Percentiles rank a stretch among this genome's conserved stretches.
phyloP scores from a whole-genome alignment of 2,888 invertebrate genomes.

The Argyresthia goedartella region DNA sequence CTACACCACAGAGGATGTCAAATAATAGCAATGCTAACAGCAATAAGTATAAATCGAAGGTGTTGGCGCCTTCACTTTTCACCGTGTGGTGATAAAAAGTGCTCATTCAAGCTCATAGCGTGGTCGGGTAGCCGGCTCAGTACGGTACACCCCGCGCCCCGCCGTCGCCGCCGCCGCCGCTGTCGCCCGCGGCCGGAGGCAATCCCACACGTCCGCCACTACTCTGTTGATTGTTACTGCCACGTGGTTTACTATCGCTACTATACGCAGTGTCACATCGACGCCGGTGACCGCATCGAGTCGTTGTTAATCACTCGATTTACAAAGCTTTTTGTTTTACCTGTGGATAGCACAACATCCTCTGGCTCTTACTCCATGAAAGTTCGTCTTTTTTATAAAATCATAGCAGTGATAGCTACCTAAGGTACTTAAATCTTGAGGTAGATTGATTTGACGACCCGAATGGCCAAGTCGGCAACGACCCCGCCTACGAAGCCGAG shows the following conservation, averaged over 20 bases:
- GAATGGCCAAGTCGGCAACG: too few species aligned
- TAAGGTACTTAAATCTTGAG: not conserved
- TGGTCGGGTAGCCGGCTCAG: constrained; percentile 10
- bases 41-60: constrained; percentile 47
- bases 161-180: constrained; percentile 10
- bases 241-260: constrained; percentile 6
- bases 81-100: constrained; percentile 54
- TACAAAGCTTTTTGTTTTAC: too few species aligned
- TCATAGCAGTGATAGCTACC: too few species aligned
- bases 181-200: not conserved
- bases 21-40: too few species aligned
- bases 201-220: not conserved
- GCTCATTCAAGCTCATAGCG: constrained; percentile 24
- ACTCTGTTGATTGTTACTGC: constrained; percentile 10
- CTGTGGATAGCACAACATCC: too few species aligned
- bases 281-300: too few species aligned
- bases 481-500: too few species aligned
- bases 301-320: too few species aligned
- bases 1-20: too few species aligned
- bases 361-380: not conserved
- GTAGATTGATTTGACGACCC: too few species aligned
- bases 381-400: not conserved
- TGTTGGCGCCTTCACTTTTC: constrained; percentile 44
- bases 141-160: constrained; percentile 9
- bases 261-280: not conserved